Conservation (phyloP, 2,113 vertebrate genomes). For the Serinus canaria region DNA sequence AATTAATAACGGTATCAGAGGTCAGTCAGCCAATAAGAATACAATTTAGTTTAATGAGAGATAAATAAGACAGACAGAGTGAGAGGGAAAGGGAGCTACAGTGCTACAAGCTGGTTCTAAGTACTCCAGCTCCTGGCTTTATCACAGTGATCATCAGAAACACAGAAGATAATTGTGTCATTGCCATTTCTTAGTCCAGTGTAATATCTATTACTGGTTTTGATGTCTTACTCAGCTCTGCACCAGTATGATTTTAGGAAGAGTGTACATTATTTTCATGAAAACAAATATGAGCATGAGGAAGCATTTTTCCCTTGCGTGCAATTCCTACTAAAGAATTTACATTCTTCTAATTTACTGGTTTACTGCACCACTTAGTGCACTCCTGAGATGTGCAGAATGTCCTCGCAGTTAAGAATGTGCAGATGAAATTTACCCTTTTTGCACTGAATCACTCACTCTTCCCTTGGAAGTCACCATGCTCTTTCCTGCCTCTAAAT, state of each 20-base stretch:
- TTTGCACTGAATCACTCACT: constrained; percentile 76
- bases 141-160: constrained; percentile 41
- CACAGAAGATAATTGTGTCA: constrained; percentile 26
- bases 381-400: constrained; percentile 79
- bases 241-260: constrained; percentile 76
- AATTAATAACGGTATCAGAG: constrained; percentile 72
- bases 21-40: constrained; percentile 70
- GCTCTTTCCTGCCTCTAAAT: constrained; percentile 60
- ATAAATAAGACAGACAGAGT: constrained; percentile 67
- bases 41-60: constrained; percentile 74
- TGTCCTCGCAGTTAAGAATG: constrained; percentile 79
- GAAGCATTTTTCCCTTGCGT: constrained; percentile 80
- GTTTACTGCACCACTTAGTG: constrained; percentile 85
- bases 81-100: constrained; percentile 25
- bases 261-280: constrained; percentile 83
- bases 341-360: constrained; percentile 89
- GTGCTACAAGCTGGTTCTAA: background rate
- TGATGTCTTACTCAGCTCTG: constrained; percentile 76
- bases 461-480: constrained; percentile 68
- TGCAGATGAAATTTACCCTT: constrained; percentile 78
- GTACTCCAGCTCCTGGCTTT: background rate
- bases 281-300: constrained; percentile 83
- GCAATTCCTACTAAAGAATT: constrained; percentile 84
- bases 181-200: constrained; percentile 59
- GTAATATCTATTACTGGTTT: constrained; percentile 69